Percentiles rank a stretch among this genome's conserved stretches.
Conservation (phyloP, 2,888 invertebrate species). For the Clostera curtula region DNA sequence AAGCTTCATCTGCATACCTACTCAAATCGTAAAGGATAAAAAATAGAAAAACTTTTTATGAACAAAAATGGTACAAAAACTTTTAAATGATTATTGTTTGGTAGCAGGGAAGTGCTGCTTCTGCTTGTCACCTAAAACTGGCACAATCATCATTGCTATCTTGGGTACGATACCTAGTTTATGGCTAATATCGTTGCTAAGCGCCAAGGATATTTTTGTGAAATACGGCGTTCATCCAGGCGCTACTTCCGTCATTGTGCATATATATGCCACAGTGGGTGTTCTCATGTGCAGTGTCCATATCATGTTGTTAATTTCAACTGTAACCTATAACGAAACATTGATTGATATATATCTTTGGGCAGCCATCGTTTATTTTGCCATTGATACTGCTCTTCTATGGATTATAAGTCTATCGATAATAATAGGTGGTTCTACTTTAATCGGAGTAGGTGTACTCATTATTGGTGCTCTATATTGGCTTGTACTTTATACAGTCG, state of each 20-base stretch:
- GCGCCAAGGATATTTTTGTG: conserved; percentile 19
- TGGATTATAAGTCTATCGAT: conserved; percentile 18
- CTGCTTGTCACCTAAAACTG: conserved; percentile 32
- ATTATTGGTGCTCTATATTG: conserved; percentile 28
- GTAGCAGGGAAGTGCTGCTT: conserved; percentile 31
- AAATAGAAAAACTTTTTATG: not conserved
- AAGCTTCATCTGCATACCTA: too few relatives aligned
- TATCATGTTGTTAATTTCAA: conserved; percentile 31
- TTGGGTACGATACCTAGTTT: conserved; percentile 30
- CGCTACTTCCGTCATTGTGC: conserved; percentile 20
- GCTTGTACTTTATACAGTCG: conserved; percentile 26
- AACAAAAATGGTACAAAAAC: conserved; percentile 14
- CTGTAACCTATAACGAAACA: conserved; percentile 35
- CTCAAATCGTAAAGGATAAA: not conserved
- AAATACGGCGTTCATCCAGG: conserved; percentile 14
- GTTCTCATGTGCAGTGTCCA: conserved; percentile 29
- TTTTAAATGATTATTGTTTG: conserved; percentile 24
- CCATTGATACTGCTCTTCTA: conserved; percentile 27
- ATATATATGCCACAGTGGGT: conserved; percentile 31
- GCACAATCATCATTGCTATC: conserved; percentile 33
- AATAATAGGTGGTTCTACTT: conserved; percentile 5
- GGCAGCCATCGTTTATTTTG: conserved; percentile 29
- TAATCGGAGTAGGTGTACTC: conserved; percentile 16
- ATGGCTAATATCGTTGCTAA: conserved; percentile 23
- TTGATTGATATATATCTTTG: conserved; percentile 40